phyloP scores from a whole-genome alignment of 2,888 invertebrate species.

The Lordiphosa fenestrarum region DNA sequence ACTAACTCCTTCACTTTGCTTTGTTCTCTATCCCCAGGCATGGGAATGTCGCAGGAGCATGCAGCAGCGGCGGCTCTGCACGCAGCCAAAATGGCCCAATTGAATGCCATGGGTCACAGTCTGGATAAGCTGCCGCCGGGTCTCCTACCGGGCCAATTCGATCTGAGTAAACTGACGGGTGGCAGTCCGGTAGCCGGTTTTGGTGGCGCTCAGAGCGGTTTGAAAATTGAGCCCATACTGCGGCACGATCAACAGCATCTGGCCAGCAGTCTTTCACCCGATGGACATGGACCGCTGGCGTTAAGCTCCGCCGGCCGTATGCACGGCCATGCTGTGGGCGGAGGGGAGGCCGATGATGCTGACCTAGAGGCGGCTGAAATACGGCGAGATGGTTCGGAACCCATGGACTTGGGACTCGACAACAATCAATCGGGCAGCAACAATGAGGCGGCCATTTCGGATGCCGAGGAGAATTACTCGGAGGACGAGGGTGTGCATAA shows the following conservation, averaged over 20 bases:
- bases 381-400: slow-evolving; percentile 78
- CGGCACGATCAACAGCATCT: slow-evolving; percentile 67
- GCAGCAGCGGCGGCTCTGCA: slow-evolving; percentile 88
- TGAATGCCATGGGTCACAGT: slow-evolving; percentile 84
- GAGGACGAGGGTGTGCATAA: slow-evolving; percentile 80
- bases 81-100: slow-evolving; percentile 89
- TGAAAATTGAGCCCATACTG: slow-evolving; percentile 78
- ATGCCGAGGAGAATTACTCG: slow-evolving; percentile 79
- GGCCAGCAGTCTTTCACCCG: slow-evolving; percentile 49
- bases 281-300: slow-evolving; percentile 48
- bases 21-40: slow-evolving; percentile 66
- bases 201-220: slow-evolving; percentile 46
- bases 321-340: slow-evolving; percentile 32
- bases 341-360: slow-evolving; percentile 45
- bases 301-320: slow-evolving; percentile 46
- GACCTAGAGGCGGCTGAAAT: slow-evolving; percentile 54
- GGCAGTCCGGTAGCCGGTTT: slow-evolving; percentile 38
- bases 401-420: slow-evolving; percentile 79
- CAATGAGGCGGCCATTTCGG: slow-evolving; percentile 76
- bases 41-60: slow-evolving; percentile 85
- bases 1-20: no score
- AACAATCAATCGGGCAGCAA: slow-evolving; percentile 78
- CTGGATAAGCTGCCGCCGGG: slow-evolving; percentile 82
- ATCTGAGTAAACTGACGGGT: slow-evolving; percentile 77
- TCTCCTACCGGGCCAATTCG: slow-evolving; percentile 78